Evolutionary conservation across 2,113 vertebrate genomes (phyloP).

Genomic region (Chlamydotis undulata): DNA sequence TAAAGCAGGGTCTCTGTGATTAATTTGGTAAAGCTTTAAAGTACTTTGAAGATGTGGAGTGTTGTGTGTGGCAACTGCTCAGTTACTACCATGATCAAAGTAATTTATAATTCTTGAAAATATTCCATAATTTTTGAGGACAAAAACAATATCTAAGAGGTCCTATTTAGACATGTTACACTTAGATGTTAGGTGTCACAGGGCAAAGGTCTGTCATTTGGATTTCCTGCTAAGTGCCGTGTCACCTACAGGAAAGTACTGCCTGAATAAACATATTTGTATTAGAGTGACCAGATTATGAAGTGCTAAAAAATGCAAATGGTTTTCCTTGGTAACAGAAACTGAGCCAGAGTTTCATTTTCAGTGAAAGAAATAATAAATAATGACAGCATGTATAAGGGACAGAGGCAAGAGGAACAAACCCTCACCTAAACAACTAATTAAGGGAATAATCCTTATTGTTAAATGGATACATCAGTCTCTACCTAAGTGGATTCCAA

Average conservation of each 20-base stretch:
- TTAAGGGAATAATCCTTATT: not conserved
- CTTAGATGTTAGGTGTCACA: not conserved
- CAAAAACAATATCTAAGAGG: not conserved
- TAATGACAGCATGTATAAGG: not conserved
- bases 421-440: not conserved
- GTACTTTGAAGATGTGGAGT: not conserved
- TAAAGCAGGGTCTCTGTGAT: not conserved
- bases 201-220: not conserved
- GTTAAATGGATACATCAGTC: not conserved
- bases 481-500: not conserved
- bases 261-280: not conserved
- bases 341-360: not conserved
- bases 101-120: not conserved
- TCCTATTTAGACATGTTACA: not conserved
- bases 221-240: not conserved
- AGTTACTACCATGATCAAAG: not conserved
- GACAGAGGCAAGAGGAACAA: not conserved
- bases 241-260: not conserved
- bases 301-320: not conserved
- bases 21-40: not conserved
- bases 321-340: not conserved
- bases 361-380: not conserved
- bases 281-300: not conserved
- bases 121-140: not conserved
- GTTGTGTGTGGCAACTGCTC: not conserved